Percentiles rank a stretch among this genome's conserved stretches.
Evolutionary conservation across 2,888 invertebrate genomes (phyloP).

Genomic region (Euclidia mi): DNA sequence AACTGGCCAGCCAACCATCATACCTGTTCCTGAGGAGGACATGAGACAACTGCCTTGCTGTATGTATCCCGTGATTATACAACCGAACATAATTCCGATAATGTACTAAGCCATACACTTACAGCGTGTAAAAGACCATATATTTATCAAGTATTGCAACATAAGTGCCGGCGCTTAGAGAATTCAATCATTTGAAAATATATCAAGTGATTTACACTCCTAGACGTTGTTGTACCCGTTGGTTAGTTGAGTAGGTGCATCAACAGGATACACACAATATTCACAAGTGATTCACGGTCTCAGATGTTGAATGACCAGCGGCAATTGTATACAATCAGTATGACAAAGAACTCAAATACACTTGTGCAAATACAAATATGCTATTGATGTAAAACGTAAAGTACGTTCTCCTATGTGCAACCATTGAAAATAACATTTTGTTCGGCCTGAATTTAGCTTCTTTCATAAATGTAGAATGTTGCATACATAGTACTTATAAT

Average conservation of each 20-base stretch:
- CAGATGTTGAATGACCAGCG: slow-evolving; percentile 57
- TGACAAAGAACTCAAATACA: slow-evolving; percentile 63
- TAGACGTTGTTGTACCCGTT: not conserved
- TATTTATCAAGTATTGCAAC: too few species aligned
- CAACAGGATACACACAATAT: slow-evolving; percentile 55
- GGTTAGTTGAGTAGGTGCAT: slow-evolving; percentile 24
- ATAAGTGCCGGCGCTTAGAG: too few species aligned
- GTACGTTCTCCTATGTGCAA: slow-evolving; percentile 36
- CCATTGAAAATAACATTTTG: slow-evolving; percentile 18
- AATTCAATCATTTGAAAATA: not conserved
- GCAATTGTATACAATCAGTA: slow-evolving; percentile 56
- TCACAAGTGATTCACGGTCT: slow-evolving; percentile 58
- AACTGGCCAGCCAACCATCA: slow-evolving; percentile 90
- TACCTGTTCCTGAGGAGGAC: slow-evolving; percentile 89
- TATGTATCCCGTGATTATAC: slow-evolving; percentile 74
- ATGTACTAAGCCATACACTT: not conserved
- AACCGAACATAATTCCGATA: slow-evolving; percentile 2
- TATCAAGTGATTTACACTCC: not conserved
- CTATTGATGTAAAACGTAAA: slow-evolving; percentile 39
- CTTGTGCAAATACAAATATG: slow-evolving; percentile 73
- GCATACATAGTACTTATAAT: too few species aligned
- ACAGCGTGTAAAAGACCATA: too few species aligned
- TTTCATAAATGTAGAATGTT: too few species aligned
- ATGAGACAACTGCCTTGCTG: slow-evolving; percentile 91
- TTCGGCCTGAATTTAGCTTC: not conserved